Conservation (phyloP, 2,797 vertebrate genomes). For the Anniella stebbinsi region DNA sequence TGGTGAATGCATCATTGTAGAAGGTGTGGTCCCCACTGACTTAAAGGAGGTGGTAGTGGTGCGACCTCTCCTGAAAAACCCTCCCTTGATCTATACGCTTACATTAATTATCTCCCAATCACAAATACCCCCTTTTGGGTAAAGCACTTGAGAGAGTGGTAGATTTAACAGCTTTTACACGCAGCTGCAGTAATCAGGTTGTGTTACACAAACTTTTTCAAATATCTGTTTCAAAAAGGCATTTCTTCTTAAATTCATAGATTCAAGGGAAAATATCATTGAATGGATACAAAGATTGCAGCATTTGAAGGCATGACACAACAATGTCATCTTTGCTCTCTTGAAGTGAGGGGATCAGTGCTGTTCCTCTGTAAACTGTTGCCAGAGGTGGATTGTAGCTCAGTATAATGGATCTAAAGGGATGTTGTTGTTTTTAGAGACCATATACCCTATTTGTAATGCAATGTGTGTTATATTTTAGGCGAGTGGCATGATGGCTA, state of each 20-base stretch:
- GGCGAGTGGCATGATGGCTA: conserved; percentile 39
- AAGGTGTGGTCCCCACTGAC: too few relatives aligned
- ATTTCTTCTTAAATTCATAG: neutral
- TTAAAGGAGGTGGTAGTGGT: too few relatives aligned
- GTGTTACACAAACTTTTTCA: neutral
- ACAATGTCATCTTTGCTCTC: neutral
- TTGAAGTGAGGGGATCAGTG: neutral
- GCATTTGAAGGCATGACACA: neutral
- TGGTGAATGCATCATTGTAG: too few relatives aligned
- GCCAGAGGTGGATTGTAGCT: neutral
- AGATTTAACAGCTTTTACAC: neutral
- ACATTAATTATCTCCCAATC: too few relatives aligned
- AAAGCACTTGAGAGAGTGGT: too few relatives aligned
- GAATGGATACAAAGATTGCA: neutral
- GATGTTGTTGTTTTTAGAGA: neutral
- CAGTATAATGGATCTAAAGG: neutral
- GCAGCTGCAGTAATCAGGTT: neutral
- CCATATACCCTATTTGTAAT: conserved; percentile 10
- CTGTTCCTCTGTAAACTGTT: neutral
- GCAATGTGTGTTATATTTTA: neutral
- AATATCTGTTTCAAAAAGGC: neutral
- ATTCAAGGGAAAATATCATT: neutral
- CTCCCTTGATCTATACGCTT: too few relatives aligned
- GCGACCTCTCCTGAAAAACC: too few relatives aligned
- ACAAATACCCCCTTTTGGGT: too few relatives aligned